Conservation (phyloP, 1,140 invertebrate genomes). For the Apolygus lucorum region DNA sequence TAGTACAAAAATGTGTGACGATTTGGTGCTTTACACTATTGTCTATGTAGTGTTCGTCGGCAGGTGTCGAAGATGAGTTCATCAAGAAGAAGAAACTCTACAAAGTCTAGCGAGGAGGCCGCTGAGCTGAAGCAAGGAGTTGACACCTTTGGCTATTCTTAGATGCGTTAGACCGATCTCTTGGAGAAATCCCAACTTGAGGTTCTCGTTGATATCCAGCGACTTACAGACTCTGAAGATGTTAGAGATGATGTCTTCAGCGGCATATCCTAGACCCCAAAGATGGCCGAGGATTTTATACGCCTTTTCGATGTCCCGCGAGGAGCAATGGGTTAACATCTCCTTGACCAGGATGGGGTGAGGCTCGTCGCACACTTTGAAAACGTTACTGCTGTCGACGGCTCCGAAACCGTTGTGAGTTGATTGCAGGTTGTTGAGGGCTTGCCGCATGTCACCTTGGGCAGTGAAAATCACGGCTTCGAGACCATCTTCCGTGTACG, state of each 20-base stretch:
- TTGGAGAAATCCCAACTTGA: slow-evolving; percentile 82
- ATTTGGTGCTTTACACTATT: no score
- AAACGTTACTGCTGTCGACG: slow-evolving; percentile 93
- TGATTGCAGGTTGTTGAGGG: slow-evolving; percentile 96
- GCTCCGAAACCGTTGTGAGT: slow-evolving; percentile 90
- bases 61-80: no score
- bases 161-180: slow-evolving; percentile 90
- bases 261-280: slow-evolving; percentile 87
- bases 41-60: no score
- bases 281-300: slow-evolving; percentile 78
- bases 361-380: slow-evolving; percentile 99
- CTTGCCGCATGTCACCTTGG: slow-evolving; percentile 97
- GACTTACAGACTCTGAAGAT: slow-evolving; percentile 90
- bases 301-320: slow-evolving; percentile 76
- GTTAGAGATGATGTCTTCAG: slow-evolving; percentile 93
- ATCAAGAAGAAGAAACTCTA: slow-evolving; percentile 8
- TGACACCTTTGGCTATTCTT: slow-evolving; percentile 80
- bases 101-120: slow-evolving; percentile 79
- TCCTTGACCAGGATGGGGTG: slow-evolving; percentile 88
- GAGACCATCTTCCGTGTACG: slow-evolving; percentile 86
- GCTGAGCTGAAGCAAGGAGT: slow-evolving; percentile 80
- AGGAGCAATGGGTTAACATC: slow-evolving; percentile 79
- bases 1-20: no score
- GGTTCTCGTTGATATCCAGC: slow-evolving; percentile 64
- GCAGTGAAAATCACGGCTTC: slow-evolving; percentile 97